phyloP scores from a whole-genome alignment of 92 coral and sea anemone species.

The Porites lobata region DNA sequence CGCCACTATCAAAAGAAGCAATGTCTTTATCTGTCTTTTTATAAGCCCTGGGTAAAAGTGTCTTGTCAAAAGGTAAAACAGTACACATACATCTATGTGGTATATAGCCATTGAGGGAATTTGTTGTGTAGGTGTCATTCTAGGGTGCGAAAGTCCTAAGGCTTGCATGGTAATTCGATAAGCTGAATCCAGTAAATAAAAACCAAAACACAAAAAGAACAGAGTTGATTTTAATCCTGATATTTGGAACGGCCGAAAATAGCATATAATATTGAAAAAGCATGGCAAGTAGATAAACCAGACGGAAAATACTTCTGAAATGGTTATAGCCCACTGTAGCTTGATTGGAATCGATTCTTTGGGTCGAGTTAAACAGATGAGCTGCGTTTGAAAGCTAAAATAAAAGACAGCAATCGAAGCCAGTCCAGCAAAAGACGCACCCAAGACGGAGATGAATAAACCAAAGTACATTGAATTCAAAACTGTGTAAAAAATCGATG shows the following conservation, averaged over 20 bases:
- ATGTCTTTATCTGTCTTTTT: neutral
- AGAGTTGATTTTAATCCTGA: neutral
- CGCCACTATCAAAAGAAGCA: neutral
- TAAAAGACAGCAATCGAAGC: neutral
- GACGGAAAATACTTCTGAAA: neutral
- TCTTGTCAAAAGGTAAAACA: neutral
- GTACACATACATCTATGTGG: no score
- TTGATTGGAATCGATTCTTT: neutral
- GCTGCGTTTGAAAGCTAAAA: conserved; percentile 5
- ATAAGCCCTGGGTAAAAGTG: neutral
- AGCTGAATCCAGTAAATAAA: neutral
- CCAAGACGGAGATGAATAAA: neutral
- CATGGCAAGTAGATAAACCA: neutral
- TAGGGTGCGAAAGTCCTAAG: neutral
- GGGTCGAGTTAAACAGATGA: neutral
- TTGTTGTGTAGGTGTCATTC: neutral
- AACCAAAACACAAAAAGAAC: neutral
- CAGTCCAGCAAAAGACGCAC: neutral
- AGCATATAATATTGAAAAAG: neutral
- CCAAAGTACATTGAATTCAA: neutral
- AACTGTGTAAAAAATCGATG: neutral
- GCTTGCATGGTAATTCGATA: neutral
- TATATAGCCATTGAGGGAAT: no score
- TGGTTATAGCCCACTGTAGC: neutral
- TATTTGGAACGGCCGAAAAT: neutral